Base-by-base conservation (phyloP, 2,888 invertebrate species). In the Epsilonema sp. region DNA sequence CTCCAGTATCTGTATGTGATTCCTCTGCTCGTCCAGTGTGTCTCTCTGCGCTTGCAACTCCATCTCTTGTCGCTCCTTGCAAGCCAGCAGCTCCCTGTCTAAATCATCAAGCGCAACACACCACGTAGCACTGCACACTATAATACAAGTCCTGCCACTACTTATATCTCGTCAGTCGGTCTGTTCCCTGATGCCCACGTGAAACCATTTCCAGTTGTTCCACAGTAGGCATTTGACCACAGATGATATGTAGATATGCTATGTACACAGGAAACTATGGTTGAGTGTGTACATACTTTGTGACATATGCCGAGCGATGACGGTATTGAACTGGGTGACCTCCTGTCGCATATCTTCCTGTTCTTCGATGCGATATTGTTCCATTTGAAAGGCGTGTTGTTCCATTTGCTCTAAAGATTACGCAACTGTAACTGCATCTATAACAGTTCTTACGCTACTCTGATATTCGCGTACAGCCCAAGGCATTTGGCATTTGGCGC, bases 1-100 rank as follows among this genome's bases (percentile, higher is more conserved):
- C 65, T 89, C 86, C 45, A 89, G 73, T 57, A 89, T 84, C 59
- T 84, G 85, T 63, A 87, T 86, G 67, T 87, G 86, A 24, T 82
- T 84, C 52, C 86, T 74, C 64, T 87, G 87, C 62, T 89, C 87
- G 64, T 85, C 82, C 51, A 87, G 68, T 16, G 86, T 86, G 19
- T 82, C 82, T 56, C 82, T 73, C 65, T 86, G 85, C 1, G 86
- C 84, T 19, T 81, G 78, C 61, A 87, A 73, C 69, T 90, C 87
- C 52, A 86, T 81, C 68, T 86, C 85, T 63, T 87, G 83, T 37
- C 85, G 73, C 65, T 89, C 87, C 66, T 84, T 85, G n/a, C 79
- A 78, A 47, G 81, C 81, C 46, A 78, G 76, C 58, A 86, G 71
- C 70, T 86, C 85, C 68, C 84, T 85, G 64, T 84, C 87, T 86